These are phyloP conservation scores for Drosophila arawakana DNA, from an alignment of 1,140 invertebrate species.

Conservation along the genomic window DNA sequence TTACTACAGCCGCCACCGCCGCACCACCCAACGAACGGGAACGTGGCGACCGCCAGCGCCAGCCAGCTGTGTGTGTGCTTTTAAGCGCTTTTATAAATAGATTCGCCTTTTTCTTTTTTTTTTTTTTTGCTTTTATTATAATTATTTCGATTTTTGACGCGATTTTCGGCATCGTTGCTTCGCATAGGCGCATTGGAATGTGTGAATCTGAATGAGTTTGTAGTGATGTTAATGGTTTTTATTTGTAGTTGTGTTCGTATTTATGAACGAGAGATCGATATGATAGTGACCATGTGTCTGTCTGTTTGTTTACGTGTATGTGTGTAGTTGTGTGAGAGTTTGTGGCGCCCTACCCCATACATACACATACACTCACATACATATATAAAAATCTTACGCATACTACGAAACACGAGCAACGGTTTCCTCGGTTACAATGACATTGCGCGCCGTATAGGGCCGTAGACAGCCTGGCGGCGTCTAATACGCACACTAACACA, in stretches of 20 bases:
- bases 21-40: conserved; percentile 30
- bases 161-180: conserved; percentile 50
- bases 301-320: conserved; percentile 45
- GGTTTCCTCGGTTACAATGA: conserved; percentile 69
- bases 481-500: conserved; percentile 34
- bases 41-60: conserved; percentile 50
- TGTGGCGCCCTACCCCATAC: conserved; percentile 39
- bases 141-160: conserved; percentile 74
- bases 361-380: not conserved
- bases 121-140: conserved; percentile 74
- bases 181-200: conserved; percentile 42
- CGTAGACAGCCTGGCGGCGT: conserved; percentile 73
- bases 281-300: conserved; percentile 54
- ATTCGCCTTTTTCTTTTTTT: conserved; percentile 60
- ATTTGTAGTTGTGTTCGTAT: conserved; percentile 38
- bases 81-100: conserved; percentile 78
- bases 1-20: conserved; percentile 60
- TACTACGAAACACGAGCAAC: conserved; percentile 37
- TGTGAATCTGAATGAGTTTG: conserved; percentile 65
- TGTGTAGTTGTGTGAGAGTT: conserved; percentile 47
- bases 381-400: conserved; percentile 9
- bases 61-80: conserved; percentile 53
- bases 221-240: conserved; percentile 36
- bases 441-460: conserved; percentile 57
- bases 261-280: conserved; percentile 59